Conservation (phyloP, 2,113 vertebrate species). For the Sterrhoptilus dennistouni region DNA sequence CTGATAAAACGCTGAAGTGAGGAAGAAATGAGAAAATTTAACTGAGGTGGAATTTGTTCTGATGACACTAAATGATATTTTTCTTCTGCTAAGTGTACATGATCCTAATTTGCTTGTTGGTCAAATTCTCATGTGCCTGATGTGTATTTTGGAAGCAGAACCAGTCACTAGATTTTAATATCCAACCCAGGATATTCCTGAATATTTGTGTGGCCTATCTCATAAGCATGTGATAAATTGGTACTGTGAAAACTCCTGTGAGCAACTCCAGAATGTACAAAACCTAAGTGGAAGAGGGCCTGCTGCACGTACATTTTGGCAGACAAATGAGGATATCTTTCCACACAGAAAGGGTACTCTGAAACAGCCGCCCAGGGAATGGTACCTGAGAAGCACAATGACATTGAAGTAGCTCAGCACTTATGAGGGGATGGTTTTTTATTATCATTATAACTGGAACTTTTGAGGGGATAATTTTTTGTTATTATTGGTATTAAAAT, state of each 20-base stretch:
- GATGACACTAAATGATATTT: neutral
- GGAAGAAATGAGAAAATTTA: neutral
- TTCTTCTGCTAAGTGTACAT: neutral
- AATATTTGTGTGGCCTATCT: neutral
- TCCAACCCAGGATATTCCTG: neutral
- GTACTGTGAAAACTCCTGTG: neutral
- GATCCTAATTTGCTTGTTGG: neutral
- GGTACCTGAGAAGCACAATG: neutral
- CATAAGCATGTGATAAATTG: neutral
- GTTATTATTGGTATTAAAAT: neutral
- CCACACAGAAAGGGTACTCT: neutral
- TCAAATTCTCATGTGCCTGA: neutral
- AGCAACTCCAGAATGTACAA: neutral
- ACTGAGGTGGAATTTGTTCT: neutral
- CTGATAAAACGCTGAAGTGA: neutral
- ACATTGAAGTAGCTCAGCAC: neutral
- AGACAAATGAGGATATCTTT: neutral
- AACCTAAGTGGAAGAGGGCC: neutral
- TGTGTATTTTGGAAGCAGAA: neutral
- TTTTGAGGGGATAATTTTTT: neutral
- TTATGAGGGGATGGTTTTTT: neutral
- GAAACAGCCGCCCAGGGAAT: neutral
- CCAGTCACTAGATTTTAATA: neutral
- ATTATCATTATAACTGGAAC: fast-evolving
- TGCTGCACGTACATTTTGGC: neutral